Evolutionary conservation across 2,888 invertebrate species (phyloP).

Genomic region (Chrysina gloriosa): DNA sequence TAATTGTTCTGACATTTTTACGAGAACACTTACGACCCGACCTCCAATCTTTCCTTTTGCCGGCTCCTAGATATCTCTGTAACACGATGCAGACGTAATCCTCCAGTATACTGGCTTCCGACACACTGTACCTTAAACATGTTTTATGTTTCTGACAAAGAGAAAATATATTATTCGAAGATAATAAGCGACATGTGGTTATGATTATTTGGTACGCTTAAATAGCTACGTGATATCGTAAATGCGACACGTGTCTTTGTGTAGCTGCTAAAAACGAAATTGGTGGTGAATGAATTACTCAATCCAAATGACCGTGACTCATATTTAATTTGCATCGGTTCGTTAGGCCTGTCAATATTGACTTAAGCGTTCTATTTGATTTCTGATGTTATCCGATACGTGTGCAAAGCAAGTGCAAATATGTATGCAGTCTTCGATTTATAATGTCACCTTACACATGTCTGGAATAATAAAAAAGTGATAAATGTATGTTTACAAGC

Average conservation of each 20-base stretch:
- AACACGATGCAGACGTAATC: background rate
- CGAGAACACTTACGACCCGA: background rate
- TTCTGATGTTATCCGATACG: constrained; percentile 8
- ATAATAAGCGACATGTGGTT: background rate
- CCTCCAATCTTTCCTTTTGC: background rate
- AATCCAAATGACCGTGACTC: constrained; percentile 11
- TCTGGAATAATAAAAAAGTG: background rate
- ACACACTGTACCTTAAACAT: background rate
- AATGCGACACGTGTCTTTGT: constrained; percentile 9
- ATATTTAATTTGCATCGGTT: constrained; percentile 24
- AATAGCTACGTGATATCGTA: background rate
- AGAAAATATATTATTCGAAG: constrained; percentile 1
- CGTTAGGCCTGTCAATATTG: constrained; percentile 11
- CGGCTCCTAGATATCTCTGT: background rate
- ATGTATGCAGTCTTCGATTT: background rate
- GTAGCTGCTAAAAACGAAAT: background rate
- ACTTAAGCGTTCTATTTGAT: constrained; percentile 6
- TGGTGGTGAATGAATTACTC: constrained; percentile 25
- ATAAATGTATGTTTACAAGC: background rate
- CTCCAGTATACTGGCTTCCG: background rate
- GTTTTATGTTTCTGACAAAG: background rate
- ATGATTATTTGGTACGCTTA: background rate
- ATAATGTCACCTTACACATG: background rate
- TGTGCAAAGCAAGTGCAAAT: constrained; percentile 5
- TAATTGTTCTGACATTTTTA: constrained; percentile 4